phyloP scores from a whole-genome alignment of 2,888 invertebrate genomes.

The Drosophila meridionalis region DNA sequence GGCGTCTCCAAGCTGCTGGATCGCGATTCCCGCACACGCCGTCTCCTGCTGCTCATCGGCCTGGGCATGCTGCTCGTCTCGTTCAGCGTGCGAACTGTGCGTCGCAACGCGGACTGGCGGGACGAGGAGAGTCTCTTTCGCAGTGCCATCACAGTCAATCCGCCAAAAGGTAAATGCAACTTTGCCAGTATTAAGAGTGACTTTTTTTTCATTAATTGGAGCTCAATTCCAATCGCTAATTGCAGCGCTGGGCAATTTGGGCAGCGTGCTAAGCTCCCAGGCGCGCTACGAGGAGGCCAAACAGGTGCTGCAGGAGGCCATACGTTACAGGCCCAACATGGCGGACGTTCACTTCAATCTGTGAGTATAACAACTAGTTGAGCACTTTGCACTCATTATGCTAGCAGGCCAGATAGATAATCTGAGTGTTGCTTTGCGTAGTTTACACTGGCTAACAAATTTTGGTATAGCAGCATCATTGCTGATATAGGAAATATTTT shows the following conservation, averaged over 20 bases:
- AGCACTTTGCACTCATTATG: slow-evolving; percentile 35
- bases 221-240: slow-evolving; percentile 5
- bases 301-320: slow-evolving; percentile 95
- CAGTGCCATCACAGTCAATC: slow-evolving; percentile 96
- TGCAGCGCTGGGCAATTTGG: slow-evolving; percentile 97
- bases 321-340: slow-evolving; percentile 97
- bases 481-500: too few relatives aligned
- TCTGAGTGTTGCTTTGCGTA: slow-evolving; percentile 17
- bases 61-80: slow-evolving; percentile 88
- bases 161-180: slow-evolving; percentile 94
- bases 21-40: slow-evolving; percentile 77
- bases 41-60: slow-evolving; percentile 76
- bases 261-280: slow-evolving; percentile 96
- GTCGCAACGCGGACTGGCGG: slow-evolving; percentile 95
- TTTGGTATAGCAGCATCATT: not conserved
- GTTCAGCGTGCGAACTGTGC: slow-evolving; percentile 91
- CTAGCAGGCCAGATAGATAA: not conserved
- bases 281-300: slow-evolving; percentile 95
- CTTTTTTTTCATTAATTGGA: not conserved
- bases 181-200: not conserved
- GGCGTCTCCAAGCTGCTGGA: slow-evolving; percentile 87
- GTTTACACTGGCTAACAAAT: not conserved
- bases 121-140: slow-evolving; percentile 96
- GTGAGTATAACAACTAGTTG: slow-evolving; percentile 88
- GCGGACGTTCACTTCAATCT: slow-evolving; percentile 99